Conservation (phyloP, 2,113 vertebrate genomes). For the Myodes glareolus region DNA sequence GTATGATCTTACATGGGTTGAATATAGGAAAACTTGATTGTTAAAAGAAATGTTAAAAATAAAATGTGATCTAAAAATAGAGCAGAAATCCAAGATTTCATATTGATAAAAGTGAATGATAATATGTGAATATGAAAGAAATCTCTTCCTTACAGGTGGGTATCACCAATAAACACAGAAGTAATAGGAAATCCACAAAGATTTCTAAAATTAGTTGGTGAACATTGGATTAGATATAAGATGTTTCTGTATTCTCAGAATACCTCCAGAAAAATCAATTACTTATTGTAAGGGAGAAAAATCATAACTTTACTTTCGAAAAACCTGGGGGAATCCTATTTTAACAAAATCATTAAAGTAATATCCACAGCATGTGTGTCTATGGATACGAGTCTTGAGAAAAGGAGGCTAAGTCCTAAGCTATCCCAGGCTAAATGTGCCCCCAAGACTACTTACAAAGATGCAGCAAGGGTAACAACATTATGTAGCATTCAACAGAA, state of each 20-base stretch:
- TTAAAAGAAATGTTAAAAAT: not conserved
- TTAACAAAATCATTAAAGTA: slow-evolving; percentile 28
- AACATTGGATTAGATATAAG: slow-evolving; percentile 25
- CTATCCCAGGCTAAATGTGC: not conserved
- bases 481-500: not conserved
- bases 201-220: slow-evolving; percentile 33
- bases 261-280: not conserved
- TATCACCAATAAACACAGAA: not conserved
- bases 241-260: not conserved
- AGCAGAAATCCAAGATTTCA: not conserved
- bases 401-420: not conserved
- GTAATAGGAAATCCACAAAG: not conserved
- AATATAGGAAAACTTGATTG: not conserved
- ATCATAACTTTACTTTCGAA: not conserved
- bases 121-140: not conserved
- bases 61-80: not conserved
- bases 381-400: not conserved
- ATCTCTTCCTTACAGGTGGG: not conserved
- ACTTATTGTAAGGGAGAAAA: not conserved
- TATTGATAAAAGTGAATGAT: not conserved
- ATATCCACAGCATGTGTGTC: not conserved
- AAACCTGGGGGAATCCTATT: not conserved
- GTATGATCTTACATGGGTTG: not conserved
- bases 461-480: no score
- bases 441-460: not conserved